These are phyloP conservation scores for Paralichthys olivaceus DNA, from an alignment of 2,113 vertebrate genomes.

Conservation along the genomic window DNA sequence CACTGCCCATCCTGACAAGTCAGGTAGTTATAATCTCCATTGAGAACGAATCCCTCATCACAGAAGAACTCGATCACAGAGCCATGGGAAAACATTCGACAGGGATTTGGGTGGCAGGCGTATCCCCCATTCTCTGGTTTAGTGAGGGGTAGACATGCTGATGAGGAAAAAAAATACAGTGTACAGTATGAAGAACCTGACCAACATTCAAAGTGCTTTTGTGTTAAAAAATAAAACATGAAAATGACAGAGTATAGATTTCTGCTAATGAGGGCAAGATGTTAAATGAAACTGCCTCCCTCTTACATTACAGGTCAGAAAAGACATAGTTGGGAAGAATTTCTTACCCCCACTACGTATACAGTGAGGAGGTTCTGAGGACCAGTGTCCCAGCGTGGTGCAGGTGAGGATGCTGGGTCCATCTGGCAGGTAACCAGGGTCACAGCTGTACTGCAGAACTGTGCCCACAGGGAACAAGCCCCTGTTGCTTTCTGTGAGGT, in stretches of 20 bases:
- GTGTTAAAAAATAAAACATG: not conserved
- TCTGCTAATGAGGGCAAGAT: not conserved
- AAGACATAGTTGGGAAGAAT: not conserved
- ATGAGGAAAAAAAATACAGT: not conserved
- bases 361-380: conserved; percentile 81
- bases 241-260: not conserved
- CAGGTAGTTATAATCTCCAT: conserved; percentile 95
- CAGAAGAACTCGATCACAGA: conserved; percentile 97
- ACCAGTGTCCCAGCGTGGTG: conserved; percentile 76
- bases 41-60: conserved; percentile 91
- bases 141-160: conserved; percentile 91
- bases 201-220: not conserved
- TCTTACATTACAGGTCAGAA: conserved; percentile 8
- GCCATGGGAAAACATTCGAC: conserved; percentile 88
- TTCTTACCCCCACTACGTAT: conserved; percentile 79
- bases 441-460: conserved; percentile 84
- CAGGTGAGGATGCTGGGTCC: conserved; percentile 81
- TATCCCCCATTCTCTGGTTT: conserved; percentile 95
- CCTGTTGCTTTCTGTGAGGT: conserved; percentile 83
- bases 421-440: conserved; percentile 80
- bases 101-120: conserved; percentile 92
- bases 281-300: not conserved
- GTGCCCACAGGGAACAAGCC: conserved; percentile 81
- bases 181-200: not conserved
- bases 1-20: conserved; percentile 97